Evolutionary conservation across 2,797 vertebrate species (phyloP).

Genomic region (Gorsachius magnificus): DNA sequence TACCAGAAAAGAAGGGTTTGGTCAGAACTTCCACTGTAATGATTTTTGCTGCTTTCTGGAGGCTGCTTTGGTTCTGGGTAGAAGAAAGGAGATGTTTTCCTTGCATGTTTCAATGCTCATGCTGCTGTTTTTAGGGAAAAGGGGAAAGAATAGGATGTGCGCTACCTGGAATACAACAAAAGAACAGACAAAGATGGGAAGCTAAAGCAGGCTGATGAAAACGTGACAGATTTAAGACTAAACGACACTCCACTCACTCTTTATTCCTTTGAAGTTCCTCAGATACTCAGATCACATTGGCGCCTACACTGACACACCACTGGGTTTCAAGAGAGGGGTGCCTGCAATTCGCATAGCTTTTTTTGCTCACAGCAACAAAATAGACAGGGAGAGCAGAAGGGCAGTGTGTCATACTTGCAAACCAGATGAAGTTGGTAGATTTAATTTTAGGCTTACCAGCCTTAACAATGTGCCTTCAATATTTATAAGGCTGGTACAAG

Average conservation of each 20-base stretch:
- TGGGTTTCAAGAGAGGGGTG: background rate
- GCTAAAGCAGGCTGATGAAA: background rate
- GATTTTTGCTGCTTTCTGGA: background rate
- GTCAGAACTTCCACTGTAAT: background rate
- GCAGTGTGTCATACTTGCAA: background rate
- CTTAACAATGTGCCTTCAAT: conserved; percentile 1
- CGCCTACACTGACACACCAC: background rate
- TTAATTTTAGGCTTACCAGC: conserved; percentile 5
- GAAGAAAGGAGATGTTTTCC: background rate
- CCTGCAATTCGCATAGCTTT: background rate
- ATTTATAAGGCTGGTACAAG: conserved; percentile 35
- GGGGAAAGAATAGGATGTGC: background rate
- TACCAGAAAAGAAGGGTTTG: background rate
- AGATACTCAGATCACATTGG: background rate
- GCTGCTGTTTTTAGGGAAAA: background rate
- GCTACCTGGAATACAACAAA: background rate
- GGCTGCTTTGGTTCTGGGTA: background rate
- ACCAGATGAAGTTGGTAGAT: background rate
- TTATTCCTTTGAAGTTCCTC: background rate
- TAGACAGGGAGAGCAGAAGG: background rate
- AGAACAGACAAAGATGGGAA: background rate
- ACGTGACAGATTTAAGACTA: background rate
- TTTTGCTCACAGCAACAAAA: background rate
- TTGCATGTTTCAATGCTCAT: background rate
- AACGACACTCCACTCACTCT: background rate